Evolutionary conservation across 2,797 vertebrate genomes (phyloP).

Genomic region (Synanceia verrucosa): DNA sequence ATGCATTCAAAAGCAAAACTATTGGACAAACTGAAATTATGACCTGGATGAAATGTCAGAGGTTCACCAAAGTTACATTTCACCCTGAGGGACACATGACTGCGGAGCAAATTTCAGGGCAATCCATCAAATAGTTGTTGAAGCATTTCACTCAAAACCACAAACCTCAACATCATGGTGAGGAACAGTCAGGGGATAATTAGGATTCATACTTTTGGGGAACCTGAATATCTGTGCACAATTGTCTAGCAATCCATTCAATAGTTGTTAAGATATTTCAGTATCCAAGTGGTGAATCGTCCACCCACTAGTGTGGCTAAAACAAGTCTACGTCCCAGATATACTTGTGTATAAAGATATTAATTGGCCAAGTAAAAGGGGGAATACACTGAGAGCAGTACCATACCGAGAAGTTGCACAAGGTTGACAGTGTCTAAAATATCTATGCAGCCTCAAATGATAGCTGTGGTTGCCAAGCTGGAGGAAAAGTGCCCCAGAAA

Average conservation of each 20-base stretch:
- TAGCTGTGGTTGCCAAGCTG: not conserved
- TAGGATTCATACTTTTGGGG: not conserved
- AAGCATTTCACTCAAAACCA: not conserved
- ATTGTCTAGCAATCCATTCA: not conserved
- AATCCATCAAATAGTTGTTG: not conserved
- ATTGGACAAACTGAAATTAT: not conserved
- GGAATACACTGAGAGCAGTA: not conserved
- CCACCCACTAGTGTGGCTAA: too few relatives aligned
- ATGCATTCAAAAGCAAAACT: too few relatives aligned
- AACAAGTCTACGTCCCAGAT: not conserved
- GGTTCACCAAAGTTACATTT: not conserved
- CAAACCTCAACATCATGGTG: not conserved
- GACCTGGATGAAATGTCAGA: not conserved
- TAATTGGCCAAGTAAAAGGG: not conserved
- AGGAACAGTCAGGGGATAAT: not conserved
- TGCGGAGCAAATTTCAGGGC: not conserved
- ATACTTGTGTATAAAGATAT: not conserved
- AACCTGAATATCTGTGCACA: not conserved
- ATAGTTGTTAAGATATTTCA: not conserved
- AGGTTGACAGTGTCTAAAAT: not conserved
- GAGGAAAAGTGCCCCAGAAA: conserved; percentile 3
- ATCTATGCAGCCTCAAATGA: conserved; percentile 11
- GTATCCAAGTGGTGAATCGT: not conserved
- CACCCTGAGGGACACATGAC: not conserved
- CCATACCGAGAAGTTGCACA: not conserved